Conservation (phyloP, 2,888 invertebrate genomes). For the Resseliella maxima region DNA sequence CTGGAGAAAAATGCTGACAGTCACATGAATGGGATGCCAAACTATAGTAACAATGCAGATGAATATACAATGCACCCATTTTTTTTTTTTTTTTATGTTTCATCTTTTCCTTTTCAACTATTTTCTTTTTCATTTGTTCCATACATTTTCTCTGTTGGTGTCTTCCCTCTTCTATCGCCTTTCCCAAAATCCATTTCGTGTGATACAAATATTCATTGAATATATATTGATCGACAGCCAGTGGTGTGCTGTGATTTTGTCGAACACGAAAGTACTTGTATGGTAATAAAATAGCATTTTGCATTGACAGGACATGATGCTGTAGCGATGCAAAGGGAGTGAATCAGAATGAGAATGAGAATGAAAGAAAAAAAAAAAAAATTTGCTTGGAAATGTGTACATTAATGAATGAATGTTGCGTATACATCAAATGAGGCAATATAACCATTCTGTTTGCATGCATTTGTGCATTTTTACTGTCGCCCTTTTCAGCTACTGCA, state of each 20-base stretch:
- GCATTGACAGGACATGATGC: not conserved
- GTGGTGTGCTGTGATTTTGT: not conserved
- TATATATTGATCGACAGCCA: constrained; percentile 38
- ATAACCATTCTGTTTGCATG: not conserved
- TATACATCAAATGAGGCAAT: not conserved
- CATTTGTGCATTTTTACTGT: not conserved
- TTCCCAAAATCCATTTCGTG: not conserved
- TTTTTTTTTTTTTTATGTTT: not conserved
- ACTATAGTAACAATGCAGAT: not conserved
- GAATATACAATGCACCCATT: constrained; percentile 13
- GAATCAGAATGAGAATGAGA: too few species aligned
- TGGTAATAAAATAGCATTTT: constrained; percentile 11
- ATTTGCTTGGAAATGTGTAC: not conserved
- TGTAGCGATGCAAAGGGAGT: not conserved
- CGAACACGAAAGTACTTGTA: not conserved
- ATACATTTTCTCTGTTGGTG: not conserved
- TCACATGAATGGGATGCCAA: not conserved
- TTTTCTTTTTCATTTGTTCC: not conserved
- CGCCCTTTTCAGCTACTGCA: not conserved
- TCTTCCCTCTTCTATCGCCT: not conserved
- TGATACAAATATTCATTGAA: not conserved
- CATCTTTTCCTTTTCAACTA: not conserved
- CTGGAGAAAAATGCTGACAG: not conserved
- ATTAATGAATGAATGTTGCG: constrained; percentile 26
- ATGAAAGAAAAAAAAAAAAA: too few species aligned